Evolutionary conservation across 2,797 vertebrate genomes (phyloP).

Genomic region (Tenualosa thibaudeaui): DNA sequence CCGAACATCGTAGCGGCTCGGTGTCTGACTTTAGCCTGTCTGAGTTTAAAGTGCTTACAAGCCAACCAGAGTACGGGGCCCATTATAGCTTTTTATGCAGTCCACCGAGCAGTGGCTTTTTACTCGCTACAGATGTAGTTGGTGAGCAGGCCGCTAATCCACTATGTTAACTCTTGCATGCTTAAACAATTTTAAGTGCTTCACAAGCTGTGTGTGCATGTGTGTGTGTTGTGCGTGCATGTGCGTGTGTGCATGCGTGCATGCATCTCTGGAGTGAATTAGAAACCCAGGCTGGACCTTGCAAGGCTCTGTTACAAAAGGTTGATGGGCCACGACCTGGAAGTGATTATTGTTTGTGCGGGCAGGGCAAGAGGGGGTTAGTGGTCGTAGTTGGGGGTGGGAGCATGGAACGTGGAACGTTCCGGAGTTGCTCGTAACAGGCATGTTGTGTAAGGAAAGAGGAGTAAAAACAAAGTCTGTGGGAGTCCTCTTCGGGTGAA

Average conservation of each 20-base stretch:
- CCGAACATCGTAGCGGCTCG: too few species aligned
- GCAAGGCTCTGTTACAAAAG: background rate
- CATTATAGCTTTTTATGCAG: background rate
- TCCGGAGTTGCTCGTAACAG: background rate
- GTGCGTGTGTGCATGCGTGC: background rate
- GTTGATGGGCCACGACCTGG: conserved; percentile 1
- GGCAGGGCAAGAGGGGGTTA: background rate
- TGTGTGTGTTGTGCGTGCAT: background rate
- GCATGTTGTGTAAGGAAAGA: conserved; percentile 25
- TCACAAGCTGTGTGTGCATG: background rate
- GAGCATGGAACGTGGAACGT: background rate
- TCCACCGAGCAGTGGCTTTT: background rate
- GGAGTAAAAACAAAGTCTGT: background rate
- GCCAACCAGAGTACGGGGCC: background rate
- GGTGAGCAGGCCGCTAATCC: background rate
- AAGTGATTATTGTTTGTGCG: conserved; percentile 15
- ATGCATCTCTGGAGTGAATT: conserved; percentile 14
- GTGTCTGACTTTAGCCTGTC: background rate
- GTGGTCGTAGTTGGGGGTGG: too few species aligned
- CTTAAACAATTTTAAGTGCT: conserved; percentile 16
- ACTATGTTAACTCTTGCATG: background rate
- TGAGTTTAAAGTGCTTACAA: background rate
- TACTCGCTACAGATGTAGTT: background rate
- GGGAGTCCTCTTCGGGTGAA: background rate
- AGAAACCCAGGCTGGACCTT: background rate